Percentiles rank a stretch among this genome's conserved stretches.
Evolutionary conservation across 92 coral and sea anemone species (phyloP).

Genomic region (Heteractis magnifica): DNA sequence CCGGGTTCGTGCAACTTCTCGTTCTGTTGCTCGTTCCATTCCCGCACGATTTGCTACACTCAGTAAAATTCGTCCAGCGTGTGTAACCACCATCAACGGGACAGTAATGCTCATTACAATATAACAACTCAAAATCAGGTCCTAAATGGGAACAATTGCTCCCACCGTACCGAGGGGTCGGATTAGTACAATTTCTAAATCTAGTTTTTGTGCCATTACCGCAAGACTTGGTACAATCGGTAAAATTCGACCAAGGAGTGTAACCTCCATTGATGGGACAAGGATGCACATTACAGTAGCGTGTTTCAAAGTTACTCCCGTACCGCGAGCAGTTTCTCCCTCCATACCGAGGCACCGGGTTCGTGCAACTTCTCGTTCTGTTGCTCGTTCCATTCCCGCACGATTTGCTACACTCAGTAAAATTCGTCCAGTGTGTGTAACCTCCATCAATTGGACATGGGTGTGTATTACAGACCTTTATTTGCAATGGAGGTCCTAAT

Average conservation of each 20-base stretch:
- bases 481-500: slow-evolving; percentile 16
- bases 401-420: slow-evolving; percentile 60
- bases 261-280: slow-evolving; percentile 88
- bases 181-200: slow-evolving; percentile 69
- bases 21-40: slow-evolving; percentile 56
- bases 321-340: slow-evolving; percentile 49
- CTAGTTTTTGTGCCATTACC: slow-evolving; percentile 65
- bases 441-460: slow-evolving; percentile 76
- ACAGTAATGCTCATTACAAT: slow-evolving; percentile 65
- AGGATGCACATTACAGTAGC: slow-evolving; percentile 58
- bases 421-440: slow-evolving; percentile 60
- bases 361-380: slow-evolving; percentile 66
- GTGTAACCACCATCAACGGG: slow-evolving; percentile 42
- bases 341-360: slow-evolving; percentile 50
- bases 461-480: slow-evolving; percentile 32
- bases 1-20: slow-evolving; percentile 65
- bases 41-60: slow-evolving; percentile 72
- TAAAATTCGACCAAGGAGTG: slow-evolving; percentile 62
- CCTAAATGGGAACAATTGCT: slow-evolving; percentile 63
- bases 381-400: slow-evolving; percentile 66
- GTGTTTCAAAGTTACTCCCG: slow-evolving; percentile 49
- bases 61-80: slow-evolving; percentile 56
- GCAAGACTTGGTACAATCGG: slow-evolving; percentile 68
- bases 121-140: slow-evolving; percentile 26
- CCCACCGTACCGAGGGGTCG: slow-evolving; percentile 70